Conservation (phyloP, 2,888 invertebrate genomes). For the Meteorus colon region DNA sequence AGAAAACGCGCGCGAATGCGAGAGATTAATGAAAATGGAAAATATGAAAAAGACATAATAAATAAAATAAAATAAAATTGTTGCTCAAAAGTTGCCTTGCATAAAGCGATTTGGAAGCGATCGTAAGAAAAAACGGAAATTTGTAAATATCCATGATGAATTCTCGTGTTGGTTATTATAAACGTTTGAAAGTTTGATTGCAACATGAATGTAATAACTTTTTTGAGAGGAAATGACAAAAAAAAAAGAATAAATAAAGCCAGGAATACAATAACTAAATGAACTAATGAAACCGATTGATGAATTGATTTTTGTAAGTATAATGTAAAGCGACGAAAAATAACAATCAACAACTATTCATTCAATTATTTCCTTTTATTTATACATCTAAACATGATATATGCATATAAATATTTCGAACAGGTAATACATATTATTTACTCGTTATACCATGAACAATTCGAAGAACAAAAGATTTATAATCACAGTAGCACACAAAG, state of each 20-base stretch:
- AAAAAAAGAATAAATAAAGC: background rate
- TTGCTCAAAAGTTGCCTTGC: conserved; percentile 70
- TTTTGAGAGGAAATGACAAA: conserved; percentile 18
- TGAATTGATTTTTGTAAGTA: conserved; percentile 14
- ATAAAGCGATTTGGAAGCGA: conserved; percentile 58
- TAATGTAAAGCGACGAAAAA: conserved; percentile 9
- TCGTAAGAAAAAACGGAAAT: conserved; percentile 47
- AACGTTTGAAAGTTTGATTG: conserved; percentile 53
- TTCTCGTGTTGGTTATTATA: conserved; percentile 53
- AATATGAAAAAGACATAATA: conserved; percentile 47
- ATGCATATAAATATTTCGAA: conserved; percentile 5
- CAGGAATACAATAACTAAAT: background rate
- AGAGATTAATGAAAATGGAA: conserved; percentile 45
- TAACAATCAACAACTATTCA: conserved; percentile 2
- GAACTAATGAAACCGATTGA: background rate
- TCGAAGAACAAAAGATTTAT: background rate
- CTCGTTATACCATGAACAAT: conserved; percentile 1
- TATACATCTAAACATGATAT: conserved; percentile 1
- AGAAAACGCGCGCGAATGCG: conserved; percentile 10
- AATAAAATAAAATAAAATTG: conserved; percentile 55
- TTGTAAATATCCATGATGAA: conserved; percentile 63
- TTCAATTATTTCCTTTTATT: conserved; percentile 16
- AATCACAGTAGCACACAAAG: background rate
- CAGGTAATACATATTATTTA: conserved; percentile 10
- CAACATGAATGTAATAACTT: conserved; percentile 33